phyloP scores from a whole-genome alignment of 2,888 invertebrate species.

The Scelioninae gen. 1 region DNA sequence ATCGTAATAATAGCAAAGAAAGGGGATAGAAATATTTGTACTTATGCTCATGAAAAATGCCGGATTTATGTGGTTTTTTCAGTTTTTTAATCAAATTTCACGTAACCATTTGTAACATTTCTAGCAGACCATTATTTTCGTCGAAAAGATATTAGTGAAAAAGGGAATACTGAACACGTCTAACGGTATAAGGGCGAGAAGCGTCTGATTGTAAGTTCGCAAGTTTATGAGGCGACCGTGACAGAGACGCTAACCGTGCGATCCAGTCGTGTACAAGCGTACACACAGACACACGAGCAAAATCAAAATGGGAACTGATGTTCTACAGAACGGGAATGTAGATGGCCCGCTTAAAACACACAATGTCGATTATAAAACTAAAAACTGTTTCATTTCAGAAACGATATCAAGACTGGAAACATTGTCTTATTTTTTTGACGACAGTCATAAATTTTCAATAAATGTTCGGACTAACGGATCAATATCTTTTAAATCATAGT shows the following conservation, averaged over 20 bases:
- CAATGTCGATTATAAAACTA: conserved; percentile 65
- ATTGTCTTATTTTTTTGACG: conserved; percentile 31
- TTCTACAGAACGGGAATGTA: conserved; percentile 60
- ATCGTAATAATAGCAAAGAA: conserved; percentile 33
- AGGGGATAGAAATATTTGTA: too few species aligned
- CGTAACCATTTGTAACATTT: not conserved
- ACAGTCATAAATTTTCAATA: conserved; percentile 40
- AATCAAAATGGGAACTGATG: conserved; percentile 68
- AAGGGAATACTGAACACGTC: conserved; percentile 60
- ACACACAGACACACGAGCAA: conserved; percentile 38
- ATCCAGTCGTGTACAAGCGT: conserved; percentile 39
- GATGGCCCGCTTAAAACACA: conserved; percentile 63
- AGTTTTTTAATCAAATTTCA: conserved; percentile 22
- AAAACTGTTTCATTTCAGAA: conserved; percentile 50
- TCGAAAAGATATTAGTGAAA: conserved; percentile 48
- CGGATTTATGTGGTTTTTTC: not conserved
- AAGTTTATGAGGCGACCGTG: conserved; percentile 66
- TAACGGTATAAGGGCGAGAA: conserved; percentile 56
- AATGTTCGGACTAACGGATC: conserved; percentile 33
- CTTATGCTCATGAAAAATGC: too few species aligned
- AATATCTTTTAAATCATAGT: too few species aligned
- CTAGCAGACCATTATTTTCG: conserved; percentile 28
- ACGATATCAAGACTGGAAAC: conserved; percentile 25
- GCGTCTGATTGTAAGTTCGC: conserved; percentile 64
- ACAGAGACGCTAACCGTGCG: conserved; percentile 56